Evolutionary conservation across 2,113 vertebrate species (phyloP), one percentile per base, ranked within the genome.

Genomic region (Chunga burmeisteri): DNA sequence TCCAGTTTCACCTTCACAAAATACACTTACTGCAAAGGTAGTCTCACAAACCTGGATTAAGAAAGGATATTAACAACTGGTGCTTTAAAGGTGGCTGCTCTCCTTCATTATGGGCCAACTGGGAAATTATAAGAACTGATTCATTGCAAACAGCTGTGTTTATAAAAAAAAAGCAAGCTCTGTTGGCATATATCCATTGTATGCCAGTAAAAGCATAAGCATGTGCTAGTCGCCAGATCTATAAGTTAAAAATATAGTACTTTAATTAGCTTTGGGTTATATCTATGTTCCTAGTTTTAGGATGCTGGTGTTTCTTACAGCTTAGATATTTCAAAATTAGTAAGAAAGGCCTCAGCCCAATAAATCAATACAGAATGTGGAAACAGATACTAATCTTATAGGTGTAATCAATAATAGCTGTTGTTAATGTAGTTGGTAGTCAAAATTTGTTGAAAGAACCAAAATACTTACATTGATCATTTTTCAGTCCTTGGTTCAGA

Each of bases 131-230:
- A 83, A 88, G 77, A 90, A 88, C 88, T 77, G 68, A 90, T 89
- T 95, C 72, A 96, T 81, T 93, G 70, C 47, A 77, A 96, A 87
- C 94, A 97, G 84, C 91, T 96, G 95, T 91, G 80, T 88, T 94
- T 66, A 34, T 71, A 38, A 30, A 61, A 80, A 67, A 53, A 66
- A 81, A 13, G 13, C 40, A 90, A 83, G 58, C 29, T 63, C 10
- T 66, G 38, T 29, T 94, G 89, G 91, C 81, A 80, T 49, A n/a
- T 85, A 74, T 92, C 72, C 81, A 73, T 32, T 61, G 20, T 27
- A 38, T 82, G 66, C 77, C 89, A 67, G 66, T 88, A 88, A 94
- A 97, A 94, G 70, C 47, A 67, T 36, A 78, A 88, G 61, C 14
- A 81, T 3, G 8, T 90, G 52, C 68, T 56, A 53, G 49, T 70